Base-by-base conservation (phyloP, 2,888 invertebrate species). In the Apamea crenata region DNA sequence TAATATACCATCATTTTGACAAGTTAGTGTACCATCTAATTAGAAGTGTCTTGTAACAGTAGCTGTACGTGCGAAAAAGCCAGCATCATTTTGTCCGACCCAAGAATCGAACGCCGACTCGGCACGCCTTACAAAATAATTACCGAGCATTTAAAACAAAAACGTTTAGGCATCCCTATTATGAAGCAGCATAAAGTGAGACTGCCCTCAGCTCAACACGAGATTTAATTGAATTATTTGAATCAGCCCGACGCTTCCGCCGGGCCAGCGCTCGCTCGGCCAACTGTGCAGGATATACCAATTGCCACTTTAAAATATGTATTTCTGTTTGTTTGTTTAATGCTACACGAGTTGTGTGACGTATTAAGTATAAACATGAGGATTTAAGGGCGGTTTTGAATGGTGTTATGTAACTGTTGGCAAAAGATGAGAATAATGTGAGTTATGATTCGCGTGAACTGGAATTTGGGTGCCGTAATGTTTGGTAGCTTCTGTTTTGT, bases 221-320 rank as follows among this genome's bases (percentile, higher is more conserved):
- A 92, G 94, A 94, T 95, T 95, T 96, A 96, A 96, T 96, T 96
- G 95, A 96, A 96, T 96, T 96, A 96, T 96, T 95, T 93, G 95
- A 96, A 95, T 95, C 96, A 96, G 94, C 93, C 94, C 96, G 94
- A 94, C 94, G 95, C 95, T 96, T 96, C 96, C 96, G 96, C 91
- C 93, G 94, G 80, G 81, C 86, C 91, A 90, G 90, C 90, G 80
- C 88, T 74, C 86, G 81, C 90, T 88, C 90, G 91, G 82, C 84
- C 92, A 88, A 90, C 91, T 91, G 85, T 92, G 93, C 96, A 96
- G 96, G 96, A 96, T 95, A 96, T 93, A 93, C 92, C 96, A 96
- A 96, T 96, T 96, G 95, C 91, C 92, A 94, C 93, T 93, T 91
- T 91, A 91, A 94, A 95, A 94, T 94, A 94, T 93, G 91, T 93